These are phyloP conservation scores for Artibeus jamaicensis DNA, from an alignment of 2,797 vertebrate genomes.

Conservation along the genomic window DNA sequence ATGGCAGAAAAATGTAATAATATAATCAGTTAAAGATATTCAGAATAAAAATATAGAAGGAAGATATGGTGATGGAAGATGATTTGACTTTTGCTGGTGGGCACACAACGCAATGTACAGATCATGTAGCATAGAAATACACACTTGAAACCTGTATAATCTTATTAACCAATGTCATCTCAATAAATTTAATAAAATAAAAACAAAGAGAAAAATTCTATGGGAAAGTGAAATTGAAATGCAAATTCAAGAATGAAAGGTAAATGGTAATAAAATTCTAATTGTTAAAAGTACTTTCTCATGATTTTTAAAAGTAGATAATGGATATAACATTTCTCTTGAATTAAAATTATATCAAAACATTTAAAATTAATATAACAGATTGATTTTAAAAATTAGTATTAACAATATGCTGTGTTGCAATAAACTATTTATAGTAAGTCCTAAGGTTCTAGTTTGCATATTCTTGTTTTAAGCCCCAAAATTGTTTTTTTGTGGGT, in stretches of 20 bases:
- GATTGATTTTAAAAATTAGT: background rate
- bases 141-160: too few species aligned
- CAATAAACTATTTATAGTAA: background rate
- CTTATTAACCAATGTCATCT: too few species aligned
- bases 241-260: background rate
- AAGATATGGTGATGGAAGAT: too few species aligned
- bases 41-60: background rate
- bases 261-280: background rate
- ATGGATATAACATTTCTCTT: background rate
- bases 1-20: background rate
- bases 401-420: background rate
- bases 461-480: background rate
- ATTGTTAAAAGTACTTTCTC: background rate
- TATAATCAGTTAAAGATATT: background rate
- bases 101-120: too few species aligned
- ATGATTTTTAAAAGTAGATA: background rate
- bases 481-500: too few species aligned
- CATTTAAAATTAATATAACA: background rate
- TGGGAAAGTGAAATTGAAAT: background rate
- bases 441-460: background rate
- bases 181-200: too few species aligned
- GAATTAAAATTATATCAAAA: background rate
- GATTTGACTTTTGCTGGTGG: too few species aligned
- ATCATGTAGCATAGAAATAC: too few species aligned
- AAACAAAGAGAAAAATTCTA: background rate